A percentile compares a stretch with the other conserved stretches of the same genome.
Conservation (phyloP, 37 sponge, comb jelly and placozoan genomes). For the Hexactinellida sp. region DNA sequence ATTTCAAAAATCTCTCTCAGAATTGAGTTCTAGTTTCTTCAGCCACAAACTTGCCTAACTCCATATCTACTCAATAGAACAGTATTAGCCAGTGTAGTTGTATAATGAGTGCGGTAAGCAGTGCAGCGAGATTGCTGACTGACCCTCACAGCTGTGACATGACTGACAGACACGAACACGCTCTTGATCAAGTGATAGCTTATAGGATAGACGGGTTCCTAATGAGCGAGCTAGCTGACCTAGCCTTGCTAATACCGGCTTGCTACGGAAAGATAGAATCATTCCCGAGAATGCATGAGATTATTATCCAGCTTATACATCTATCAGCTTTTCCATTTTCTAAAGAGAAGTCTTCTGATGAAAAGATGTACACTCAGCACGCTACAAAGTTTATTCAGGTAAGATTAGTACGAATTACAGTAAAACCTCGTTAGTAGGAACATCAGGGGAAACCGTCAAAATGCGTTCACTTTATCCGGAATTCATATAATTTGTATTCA, state of each 20-base stretch:
- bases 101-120: background rate
- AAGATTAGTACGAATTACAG: too few species aligned
- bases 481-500: too few species aligned
- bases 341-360: constrained; percentile 81
- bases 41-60: too few species aligned
- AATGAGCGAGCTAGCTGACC: background rate
- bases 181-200: background rate
- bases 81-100: too few species aligned
- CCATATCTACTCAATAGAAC: too few species aligned
- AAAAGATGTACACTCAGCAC: constrained; percentile 43
- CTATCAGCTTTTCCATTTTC: constrained; percentile 47
- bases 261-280: background rate
- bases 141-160: background rate
- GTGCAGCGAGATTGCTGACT: background rate
- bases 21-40: too few species aligned
- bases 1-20: too few species aligned
- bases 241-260: background rate
- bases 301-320: background rate
- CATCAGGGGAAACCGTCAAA: background rate
- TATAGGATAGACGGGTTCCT: background rate
- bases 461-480: too few species aligned
- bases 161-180: background rate
- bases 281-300: background rate
- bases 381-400: constrained; percentile 23
- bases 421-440: too few species aligned